Base-by-base conservation (phyloP, 2,113 vertebrate genomes). In the Lophotis ruficrista region DNA sequence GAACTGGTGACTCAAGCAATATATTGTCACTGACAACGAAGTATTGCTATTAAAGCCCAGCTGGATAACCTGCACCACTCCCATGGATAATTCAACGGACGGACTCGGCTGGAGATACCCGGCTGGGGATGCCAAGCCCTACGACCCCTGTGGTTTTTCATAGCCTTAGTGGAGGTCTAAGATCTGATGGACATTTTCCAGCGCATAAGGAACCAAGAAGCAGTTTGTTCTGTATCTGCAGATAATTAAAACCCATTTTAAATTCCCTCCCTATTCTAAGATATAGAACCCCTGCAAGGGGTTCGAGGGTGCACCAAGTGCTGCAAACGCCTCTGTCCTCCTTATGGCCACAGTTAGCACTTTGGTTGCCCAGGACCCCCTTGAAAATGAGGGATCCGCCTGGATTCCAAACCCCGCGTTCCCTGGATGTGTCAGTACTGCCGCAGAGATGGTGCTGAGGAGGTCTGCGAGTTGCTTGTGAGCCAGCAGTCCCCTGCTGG, bases 31-130 rank as follows among this genome's bases (percentile, higher is more conserved):
- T 4, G 79, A 4, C 1, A 30, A 13, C 2, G 37, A 10, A 20
- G 10, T 15, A 6, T 24, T 24, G 50, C 30, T 1, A 0, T 3
- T 0, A 31, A 30, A 33, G 64, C 53, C 48, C 9, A 1, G 11
- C 22, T 33, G 53, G 24, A 8, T 1, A 14, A 20, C 23, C 10
- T 8, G 11, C 16, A 13, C 31, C 73, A 3, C 35, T 53, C 30
- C 62, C 9, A 3, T 3, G 22, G 3, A 0, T 0, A 6, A 4
- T 7, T 10, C 4, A 6, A 20, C 38, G 30, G 6, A 20, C 38
- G 30, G 75, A 24, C 77, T 56, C 8, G 6, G 41, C 77, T 57
- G 72, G 6, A 38, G 54, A 3, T 2, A 23, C 6, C 35, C 10
- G n/a, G 30, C 77, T 12, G 56, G 64, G 48, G 56, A 18, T 19